Percentiles rank a stretch among this genome's conserved stretches.
phyloP scores from a whole-genome alignment of 2,113 vertebrate genomes.

The Bostrychus sinensis region DNA sequence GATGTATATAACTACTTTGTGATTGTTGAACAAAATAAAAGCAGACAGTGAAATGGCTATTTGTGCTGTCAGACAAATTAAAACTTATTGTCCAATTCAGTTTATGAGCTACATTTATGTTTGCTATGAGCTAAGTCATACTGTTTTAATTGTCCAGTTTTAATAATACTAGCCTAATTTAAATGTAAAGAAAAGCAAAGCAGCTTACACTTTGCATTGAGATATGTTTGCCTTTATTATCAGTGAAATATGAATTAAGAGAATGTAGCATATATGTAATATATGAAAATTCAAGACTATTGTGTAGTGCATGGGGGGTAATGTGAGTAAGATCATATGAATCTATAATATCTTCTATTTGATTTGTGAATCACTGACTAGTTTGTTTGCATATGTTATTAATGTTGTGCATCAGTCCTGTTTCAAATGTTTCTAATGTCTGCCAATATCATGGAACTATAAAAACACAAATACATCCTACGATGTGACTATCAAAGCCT shows the following conservation, averaged over 20 bases:
- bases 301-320: conserved; percentile 77
- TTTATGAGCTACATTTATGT: conserved; percentile 77
- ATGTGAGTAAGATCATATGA: conserved; percentile 70
- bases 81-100: conserved; percentile 69
- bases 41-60: conserved; percentile 71
- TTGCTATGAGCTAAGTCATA: conserved; percentile 79
- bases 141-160: conserved; percentile 72
- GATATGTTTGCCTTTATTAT: conserved; percentile 80
- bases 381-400: conserved; percentile 71
- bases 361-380: conserved; percentile 74
- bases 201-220: conserved; percentile 75
- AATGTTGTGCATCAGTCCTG: conserved; percentile 74
- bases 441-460: conserved; percentile 63
- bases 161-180: conserved; percentile 73
- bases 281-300: conserved; percentile 77
- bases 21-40: conserved; percentile 74
- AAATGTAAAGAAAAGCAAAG: conserved; percentile 75
- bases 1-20: conserved; percentile 77
- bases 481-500: conserved; percentile 48
- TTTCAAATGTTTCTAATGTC: conserved; percentile 68
- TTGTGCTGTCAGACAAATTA: conserved; percentile 74
- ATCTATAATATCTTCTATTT: conserved; percentile 75
- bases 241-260: conserved; percentile 80
- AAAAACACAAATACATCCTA: conserved; percentile 51
- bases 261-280: conserved; percentile 82